phyloP scores from a whole-genome alignment of 2,888 invertebrate genomes.

The Cryptocheilus praepositus region DNA sequence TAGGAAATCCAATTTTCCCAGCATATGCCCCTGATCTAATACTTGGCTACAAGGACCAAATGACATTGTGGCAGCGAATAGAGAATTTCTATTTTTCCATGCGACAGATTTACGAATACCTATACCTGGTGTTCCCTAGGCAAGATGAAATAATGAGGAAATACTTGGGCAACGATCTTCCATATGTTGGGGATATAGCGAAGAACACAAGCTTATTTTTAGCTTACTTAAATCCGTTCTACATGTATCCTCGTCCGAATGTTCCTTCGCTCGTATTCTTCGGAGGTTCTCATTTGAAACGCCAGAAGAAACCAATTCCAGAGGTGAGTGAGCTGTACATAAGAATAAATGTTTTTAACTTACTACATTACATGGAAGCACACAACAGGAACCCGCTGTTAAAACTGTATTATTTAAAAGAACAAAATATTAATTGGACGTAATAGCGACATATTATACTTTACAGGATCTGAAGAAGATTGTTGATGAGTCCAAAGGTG shows the following conservation, averaged over 20 bases:
- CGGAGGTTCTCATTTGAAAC: slow-evolving; percentile 69
- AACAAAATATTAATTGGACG: too few relatives aligned
- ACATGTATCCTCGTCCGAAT: slow-evolving; percentile 75
- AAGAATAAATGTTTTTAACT: too few relatives aligned
- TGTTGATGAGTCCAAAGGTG: slow-evolving; percentile 33
- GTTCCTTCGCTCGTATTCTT: slow-evolving; percentile 76
- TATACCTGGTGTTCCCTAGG: too few relatives aligned
- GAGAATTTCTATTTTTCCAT: slow-evolving; percentile 7
- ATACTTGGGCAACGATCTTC: too few relatives aligned
- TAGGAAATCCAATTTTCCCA: slow-evolving; percentile 15
- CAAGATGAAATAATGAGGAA: too few relatives aligned
- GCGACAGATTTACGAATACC: too few relatives aligned
- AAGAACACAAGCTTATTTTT: slow-evolving; percentile 60
- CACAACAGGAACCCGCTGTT: too few relatives aligned
- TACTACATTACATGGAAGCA: too few relatives aligned
- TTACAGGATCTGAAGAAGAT: slow-evolving; percentile 25
- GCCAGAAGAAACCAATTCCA: not conserved
- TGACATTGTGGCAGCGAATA: slow-evolving; percentile 25
- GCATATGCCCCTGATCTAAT: slow-evolving; percentile 1
- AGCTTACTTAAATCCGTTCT: slow-evolving; percentile 76
- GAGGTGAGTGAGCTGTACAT: too few relatives aligned
- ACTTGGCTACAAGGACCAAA: not conserved
- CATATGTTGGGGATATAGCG: too few relatives aligned
- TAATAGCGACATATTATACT: too few relatives aligned
- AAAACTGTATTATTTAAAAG: too few relatives aligned